These are phyloP conservation scores for Picus viridis DNA, from an alignment of 2,797 vertebrate species.

Conservation along the genomic window DNA sequence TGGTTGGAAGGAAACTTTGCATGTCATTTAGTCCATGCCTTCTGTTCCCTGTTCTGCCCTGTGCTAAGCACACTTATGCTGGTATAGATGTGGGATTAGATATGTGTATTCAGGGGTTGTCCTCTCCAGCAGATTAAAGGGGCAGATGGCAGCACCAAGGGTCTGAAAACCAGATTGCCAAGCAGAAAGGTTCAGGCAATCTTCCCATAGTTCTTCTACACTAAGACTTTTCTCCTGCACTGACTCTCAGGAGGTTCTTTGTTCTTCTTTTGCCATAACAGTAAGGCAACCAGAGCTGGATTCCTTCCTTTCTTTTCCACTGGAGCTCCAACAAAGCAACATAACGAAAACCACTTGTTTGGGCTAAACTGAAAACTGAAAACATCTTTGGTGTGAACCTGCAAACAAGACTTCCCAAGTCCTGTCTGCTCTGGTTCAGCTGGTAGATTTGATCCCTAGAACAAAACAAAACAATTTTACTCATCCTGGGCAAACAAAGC, in stretches of 20 bases:
- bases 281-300: neutral
- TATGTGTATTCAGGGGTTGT: neutral
- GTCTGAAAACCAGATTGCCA: neutral
- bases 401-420: slow-evolving; percentile 54
- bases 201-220: neutral
- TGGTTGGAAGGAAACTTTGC: no score
- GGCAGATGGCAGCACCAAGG: no score
- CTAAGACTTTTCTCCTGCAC: neutral
- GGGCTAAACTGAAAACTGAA: slow-evolving; percentile 39
- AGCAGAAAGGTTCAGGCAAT: neutral
- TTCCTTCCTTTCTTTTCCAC: neutral
- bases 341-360: slow-evolving; percentile 29
- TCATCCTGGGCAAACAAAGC: slow-evolving; percentile 26
- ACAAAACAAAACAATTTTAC: neutral
- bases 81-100: no score
- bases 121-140: neutral
- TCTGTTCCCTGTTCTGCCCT: neutral
- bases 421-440: neutral
- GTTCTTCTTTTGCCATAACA: neutral
- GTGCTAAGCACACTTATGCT: neutral
- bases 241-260: neutral
- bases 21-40: neutral
- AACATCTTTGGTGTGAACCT: slow-evolving; percentile 61
- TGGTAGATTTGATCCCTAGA: slow-evolving; percentile 1
- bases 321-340: neutral